Evolutionary conservation across 2,113 vertebrate species (phyloP), one percentile per base, ranked within the genome.

Genomic region (Pandion haliaetus): DNA sequence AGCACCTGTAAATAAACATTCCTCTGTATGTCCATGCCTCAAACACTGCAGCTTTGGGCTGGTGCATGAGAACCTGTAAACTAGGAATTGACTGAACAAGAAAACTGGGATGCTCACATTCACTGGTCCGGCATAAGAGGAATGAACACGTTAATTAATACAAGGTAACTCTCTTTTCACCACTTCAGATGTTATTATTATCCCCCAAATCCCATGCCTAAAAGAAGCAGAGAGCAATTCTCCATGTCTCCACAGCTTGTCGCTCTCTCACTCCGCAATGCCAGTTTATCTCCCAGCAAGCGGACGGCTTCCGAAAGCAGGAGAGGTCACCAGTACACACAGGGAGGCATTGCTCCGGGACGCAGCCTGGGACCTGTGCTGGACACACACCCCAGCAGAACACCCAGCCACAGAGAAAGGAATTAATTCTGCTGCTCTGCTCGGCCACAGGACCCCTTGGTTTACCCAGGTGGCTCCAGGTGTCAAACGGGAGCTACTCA

Each of bases 171-270:
- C 66, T 28, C 61, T 82, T 18, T 25, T 28, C 52, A 36, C 6
- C 59, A 3, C 54, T 54, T 13, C 2, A 4, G 38, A 5, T 29
- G 62, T 17, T 34, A 3, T 2, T 28, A 28, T 40, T 34, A 8
- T 3, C 24, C 9, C 15, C 3, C 32, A 58, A 20, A 5, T 1
- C 62, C 52, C 77, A 0, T 0, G 19, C 34, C 58, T 10, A 2
- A 3, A 36, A 32, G 88, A 0, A 88, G 59, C 61, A 31, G 59
- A 18, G 59, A 81, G 94, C 87, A 89, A 21, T 96, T 96, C 95
- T 45, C 77, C 1, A 0, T 5, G 40, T 18, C 54, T 77, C 95
- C 97, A 95, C 95, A 69, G 67, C 70, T 29, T 14, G 95, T 96
- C 97, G 82, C 94, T 92, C 88, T 86, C 77, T 28, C 79, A 14